Evolutionary conservation across 2,113 vertebrate species (phyloP), one percentile per base, ranked within the genome.

Genomic region (Rhinoptilus africanus): DNA sequence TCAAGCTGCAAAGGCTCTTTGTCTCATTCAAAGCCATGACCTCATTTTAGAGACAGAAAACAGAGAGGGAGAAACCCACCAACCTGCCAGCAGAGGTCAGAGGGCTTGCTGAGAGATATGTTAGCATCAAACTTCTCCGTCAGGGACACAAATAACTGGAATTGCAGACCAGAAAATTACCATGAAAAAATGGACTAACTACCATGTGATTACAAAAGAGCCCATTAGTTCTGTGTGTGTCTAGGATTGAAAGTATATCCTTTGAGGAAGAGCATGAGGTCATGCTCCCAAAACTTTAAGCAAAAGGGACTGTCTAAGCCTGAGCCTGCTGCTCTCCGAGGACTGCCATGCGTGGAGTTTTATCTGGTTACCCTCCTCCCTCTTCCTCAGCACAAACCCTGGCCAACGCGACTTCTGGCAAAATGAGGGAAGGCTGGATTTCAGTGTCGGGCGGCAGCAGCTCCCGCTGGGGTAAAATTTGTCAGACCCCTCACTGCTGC

Each of bases 1-100:
- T 96, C 85, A 35, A 9, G 27, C 83, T 90, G 88, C 93, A 96
- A 94, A 94, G 89, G 85, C 89, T 95, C 91, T 94, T 92, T 93
- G 96, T 94, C 92, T 94, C 57, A 0, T 89, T 88, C 94, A 88
- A 91, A 95, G 93, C 88, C 60, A 9, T 85, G 85, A 90, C 88
- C 85, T 96, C 92, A 75, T 92, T 90, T 81, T 41, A 34, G 85
- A 89, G 93, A 83, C 93, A 64, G 93, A 88, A 92, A 96, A 93
- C 88, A 93, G 92, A 87, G 88, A 37, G 82, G 92, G 95, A 88
- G 75, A 63, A 94, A 74, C 14, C 81, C 91, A 73, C 85, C 87
- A 75, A 95, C 91, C 95, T 96, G 95, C 93, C 84, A 10, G 82
- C 1, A 8, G 78, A 64, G 97, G 94, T 96, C 96, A 95, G 62